A percentile compares a stretch with the other conserved stretches of the same genome.
Conservation (phyloP, 2,888 invertebrate species). For the Oxytorus armatus region DNA sequence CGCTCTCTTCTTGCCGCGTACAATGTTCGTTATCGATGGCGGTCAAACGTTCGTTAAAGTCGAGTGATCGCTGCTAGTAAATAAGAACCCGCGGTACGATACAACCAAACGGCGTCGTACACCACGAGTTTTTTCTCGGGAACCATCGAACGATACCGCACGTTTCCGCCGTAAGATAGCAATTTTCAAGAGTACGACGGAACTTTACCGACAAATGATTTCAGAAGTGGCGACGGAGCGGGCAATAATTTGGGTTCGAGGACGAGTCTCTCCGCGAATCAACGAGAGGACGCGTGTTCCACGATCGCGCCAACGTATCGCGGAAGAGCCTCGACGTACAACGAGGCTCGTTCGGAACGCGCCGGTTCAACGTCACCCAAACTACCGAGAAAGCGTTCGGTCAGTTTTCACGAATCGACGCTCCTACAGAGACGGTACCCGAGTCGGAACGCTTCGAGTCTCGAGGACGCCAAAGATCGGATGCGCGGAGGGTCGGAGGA, state of each 20-base stretch:
- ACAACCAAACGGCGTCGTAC: no score
- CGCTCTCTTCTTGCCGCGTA: no score
- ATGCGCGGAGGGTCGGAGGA: no score
- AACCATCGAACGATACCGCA: no score
- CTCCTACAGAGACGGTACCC: constrained; percentile 69
- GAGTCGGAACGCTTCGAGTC: constrained; percentile 53
- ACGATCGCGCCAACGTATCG: constrained; percentile 76
- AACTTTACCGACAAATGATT: no score
- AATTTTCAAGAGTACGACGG: no score
- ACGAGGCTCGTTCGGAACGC: constrained; percentile 84
- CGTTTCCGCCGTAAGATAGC: no score
- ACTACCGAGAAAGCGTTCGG: constrained; percentile 84
- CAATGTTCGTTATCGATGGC: no score
- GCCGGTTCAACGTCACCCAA: constrained; percentile 83
- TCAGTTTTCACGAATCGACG: constrained; percentile 85
- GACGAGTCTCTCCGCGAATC: constrained; percentile 73
- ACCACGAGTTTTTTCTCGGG: no score
- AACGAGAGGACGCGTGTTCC: constrained; percentile 71
- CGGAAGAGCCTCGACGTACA: constrained; percentile 85
- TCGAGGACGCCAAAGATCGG: constrained; percentile 72
- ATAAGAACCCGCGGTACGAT: no score
- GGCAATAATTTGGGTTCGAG: constrained; percentile 77
- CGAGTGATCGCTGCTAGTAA: no score
- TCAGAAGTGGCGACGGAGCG: constrained; percentile 71
- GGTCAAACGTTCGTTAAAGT: no score